Percentiles rank a stretch among this genome's conserved stretches.
Conservation (phyloP, 2,113 vertebrate species). For the Athene cunicularia region DNA sequence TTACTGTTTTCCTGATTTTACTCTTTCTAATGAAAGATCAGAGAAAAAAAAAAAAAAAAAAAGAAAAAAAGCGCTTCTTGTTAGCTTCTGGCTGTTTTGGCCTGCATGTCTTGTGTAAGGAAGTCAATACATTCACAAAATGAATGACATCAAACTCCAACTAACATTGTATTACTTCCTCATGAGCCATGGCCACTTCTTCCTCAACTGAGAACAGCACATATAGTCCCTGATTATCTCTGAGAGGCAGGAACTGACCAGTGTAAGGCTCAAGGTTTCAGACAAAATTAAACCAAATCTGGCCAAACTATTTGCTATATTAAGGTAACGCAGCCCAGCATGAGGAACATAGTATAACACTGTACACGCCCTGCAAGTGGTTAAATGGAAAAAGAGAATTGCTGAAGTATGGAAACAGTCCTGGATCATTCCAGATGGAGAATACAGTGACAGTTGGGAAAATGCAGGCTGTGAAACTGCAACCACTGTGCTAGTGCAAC, state of each 20-base stretch:
- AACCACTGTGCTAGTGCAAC: not conserved
- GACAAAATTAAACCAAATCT: not conserved
- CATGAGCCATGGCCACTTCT: not conserved
- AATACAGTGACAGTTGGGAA: not conserved
- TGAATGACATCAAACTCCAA: not conserved
- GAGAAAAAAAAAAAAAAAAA: not conserved
- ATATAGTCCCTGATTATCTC: not conserved
- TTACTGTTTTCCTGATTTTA: not conserved
- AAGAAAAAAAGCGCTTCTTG: not conserved
- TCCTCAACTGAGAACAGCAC: not conserved
- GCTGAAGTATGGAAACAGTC: not conserved
- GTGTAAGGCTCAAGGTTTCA: not conserved
- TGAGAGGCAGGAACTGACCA: not conserved
- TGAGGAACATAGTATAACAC: not conserved
- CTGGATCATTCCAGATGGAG: not conserved
- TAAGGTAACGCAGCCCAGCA: not conserved
- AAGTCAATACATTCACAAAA: not conserved
- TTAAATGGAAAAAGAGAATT: not conserved
- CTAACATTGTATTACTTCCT: not conserved
- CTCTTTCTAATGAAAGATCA: not conserved
- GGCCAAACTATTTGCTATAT: not conserved
- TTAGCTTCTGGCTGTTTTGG: conserved; percentile 20
- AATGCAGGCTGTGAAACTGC: not conserved
- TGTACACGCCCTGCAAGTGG: not conserved
- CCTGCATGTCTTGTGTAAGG: not conserved